Evolutionary conservation across 1,140 invertebrate species (phyloP).

Genomic region (Helicoverpa zea): DNA sequence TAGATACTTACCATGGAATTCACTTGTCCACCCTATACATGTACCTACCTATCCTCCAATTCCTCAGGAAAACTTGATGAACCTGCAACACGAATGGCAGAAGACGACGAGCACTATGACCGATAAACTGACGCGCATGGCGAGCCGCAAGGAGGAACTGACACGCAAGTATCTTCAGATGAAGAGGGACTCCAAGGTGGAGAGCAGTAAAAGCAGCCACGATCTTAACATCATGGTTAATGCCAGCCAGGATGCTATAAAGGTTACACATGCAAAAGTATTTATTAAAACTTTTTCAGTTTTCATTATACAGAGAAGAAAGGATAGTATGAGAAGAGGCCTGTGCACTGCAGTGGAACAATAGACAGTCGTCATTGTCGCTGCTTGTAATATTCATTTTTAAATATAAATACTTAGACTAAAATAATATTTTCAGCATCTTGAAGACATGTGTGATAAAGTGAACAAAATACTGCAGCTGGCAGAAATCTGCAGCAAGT

Average conservation of each 20-base stretch:
- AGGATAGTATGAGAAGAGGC: no score
- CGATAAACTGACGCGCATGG: slow-evolving; percentile 70
- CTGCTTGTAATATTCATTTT: no score
- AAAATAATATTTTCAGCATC: slow-evolving; percentile 66
- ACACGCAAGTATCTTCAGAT: slow-evolving; percentile 72
- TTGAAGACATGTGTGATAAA: slow-evolving; percentile 72
- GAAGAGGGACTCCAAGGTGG: slow-evolving; percentile 71
- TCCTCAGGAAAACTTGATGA: slow-evolving; percentile 66
- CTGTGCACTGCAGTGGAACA: not conserved
- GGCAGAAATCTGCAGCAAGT: slow-evolving; percentile 80
- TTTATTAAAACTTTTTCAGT: not conserved
- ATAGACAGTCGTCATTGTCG: no score
- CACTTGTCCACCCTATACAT: not conserved
- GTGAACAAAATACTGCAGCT: slow-evolving; percentile 78
- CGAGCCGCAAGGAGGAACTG: slow-evolving; percentile 70
- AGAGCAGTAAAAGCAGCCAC: slow-evolving; percentile 58
- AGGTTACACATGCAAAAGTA: slow-evolving; percentile 57
- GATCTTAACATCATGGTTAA: slow-evolving; percentile 73
- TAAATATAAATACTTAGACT: no score
- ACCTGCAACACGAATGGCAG: slow-evolving; percentile 75
- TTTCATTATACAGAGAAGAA: not conserved
- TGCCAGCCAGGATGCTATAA: slow-evolving; percentile 72
- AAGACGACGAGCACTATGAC: slow-evolving; percentile 66
- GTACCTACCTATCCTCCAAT: not conserved
- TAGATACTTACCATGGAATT: not conserved